Base-by-base conservation (phyloP, 2,797 vertebrate species). In the Pangasius larnaudii region DNA sequence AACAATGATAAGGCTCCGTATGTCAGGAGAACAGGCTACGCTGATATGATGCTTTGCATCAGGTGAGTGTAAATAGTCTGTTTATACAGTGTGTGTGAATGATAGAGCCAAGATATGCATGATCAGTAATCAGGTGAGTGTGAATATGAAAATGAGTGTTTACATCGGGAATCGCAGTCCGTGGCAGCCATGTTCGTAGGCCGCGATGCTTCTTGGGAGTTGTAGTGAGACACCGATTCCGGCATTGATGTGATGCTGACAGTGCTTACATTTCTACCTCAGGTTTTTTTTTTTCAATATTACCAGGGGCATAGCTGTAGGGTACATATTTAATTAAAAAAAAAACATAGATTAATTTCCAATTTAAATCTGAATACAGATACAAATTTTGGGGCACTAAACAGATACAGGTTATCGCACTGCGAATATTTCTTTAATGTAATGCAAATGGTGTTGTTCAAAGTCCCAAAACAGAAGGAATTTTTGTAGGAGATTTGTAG, bases 401-500 rank as follows among this genome's bases (percentile, higher is more conserved):
- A 16, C 46, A 51, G 27, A 30, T 3, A 27, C 9, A 30, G 14
- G 53, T 53, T 22, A 79, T 11, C 6, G n/a, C 42, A 72, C 59
- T 87, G 86, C 42, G n/a, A 75, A 79, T 1, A 5, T 14, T 56
- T 36, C 8, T 16, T 4, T 56, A 9, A 30, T 4, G n/a, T 10
- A 19, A 30, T 30, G 14, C n/a, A 75, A 78, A 78, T 9, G 49
- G 5, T 8, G 13, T 7, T 36, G 67, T 39, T 71, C 10, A 42
- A 74, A 74, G 3, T 46, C 71, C 36, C 46, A 53, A 71, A 75
- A 30, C 78, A 86, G 77, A 86, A 46, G 39, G 74, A 80, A 85
- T 51, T 33, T 22, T 74, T 78, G 75, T 22, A 9, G 42, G 53
- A 33, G 67, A 78, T 82, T 72, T 89, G 39, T 84, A 87, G 69